Conservation (phyloP, 2,888 invertebrate species). For the Heliconius sara region DNA sequence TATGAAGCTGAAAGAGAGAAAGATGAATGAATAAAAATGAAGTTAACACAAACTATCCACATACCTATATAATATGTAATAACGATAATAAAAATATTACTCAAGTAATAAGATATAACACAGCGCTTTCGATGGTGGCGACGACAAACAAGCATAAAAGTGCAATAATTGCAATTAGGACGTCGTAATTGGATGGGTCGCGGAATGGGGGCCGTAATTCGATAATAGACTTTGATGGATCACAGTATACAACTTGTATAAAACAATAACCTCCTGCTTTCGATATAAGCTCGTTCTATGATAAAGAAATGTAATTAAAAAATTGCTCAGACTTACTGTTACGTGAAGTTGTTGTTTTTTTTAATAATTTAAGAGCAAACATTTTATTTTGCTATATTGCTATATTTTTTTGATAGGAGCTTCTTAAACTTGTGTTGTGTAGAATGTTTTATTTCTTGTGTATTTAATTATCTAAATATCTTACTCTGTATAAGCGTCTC, state of each 20-base stretch:
- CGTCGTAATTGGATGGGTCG: conserved; percentile 53
- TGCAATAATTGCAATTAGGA: conserved; percentile 53
- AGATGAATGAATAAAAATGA: no score
- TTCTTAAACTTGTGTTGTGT: background rate
- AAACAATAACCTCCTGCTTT: conserved; percentile 33
- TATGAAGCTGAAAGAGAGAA: no score
- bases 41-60: no score
- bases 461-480: no score
- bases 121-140: conserved; percentile 1
- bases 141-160: conserved; percentile 42
- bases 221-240: conserved; percentile 56
- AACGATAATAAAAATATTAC: background rate
- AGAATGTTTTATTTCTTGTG: background rate
- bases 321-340: background rate
- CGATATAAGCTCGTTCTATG: background rate
- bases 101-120: conserved; percentile 6
- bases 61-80: no score
- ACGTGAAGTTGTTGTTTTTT: background rate
- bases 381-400: background rate
- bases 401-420: background rate
- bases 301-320: background rate
- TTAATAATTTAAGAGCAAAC: background rate
- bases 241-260: conserved; percentile 47
- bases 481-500: no score
- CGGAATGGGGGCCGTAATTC: conserved; percentile 52